These are phyloP conservation scores for Popillia japonica DNA, from an alignment of 1,140 invertebrate species.

Conservation along the genomic window DNA sequence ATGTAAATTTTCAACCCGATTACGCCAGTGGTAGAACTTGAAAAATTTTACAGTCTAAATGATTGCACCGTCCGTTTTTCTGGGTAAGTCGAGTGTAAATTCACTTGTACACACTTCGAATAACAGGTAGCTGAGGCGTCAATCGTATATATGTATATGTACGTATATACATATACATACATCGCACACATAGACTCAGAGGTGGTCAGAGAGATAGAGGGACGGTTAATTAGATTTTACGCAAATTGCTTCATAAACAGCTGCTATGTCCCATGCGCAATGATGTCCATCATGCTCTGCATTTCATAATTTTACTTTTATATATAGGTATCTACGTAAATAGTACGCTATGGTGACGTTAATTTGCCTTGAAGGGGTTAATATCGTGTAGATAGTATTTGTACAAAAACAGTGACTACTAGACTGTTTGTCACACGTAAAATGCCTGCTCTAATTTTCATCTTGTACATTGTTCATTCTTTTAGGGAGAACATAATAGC, in stretches of 20 bases:
- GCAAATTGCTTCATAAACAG: slow-evolving; percentile 11
- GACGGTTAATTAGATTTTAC: slow-evolving; percentile 1
- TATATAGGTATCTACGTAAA: no score
- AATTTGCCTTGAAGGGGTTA: no score
- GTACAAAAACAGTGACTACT: no score
- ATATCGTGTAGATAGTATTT: no score
- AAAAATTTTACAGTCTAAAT: slow-evolving; percentile 12
- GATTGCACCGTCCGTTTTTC: neutral
- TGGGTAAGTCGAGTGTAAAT: neutral
- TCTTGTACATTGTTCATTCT: no score
- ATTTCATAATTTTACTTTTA: no score
- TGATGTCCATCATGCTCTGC: neutral
- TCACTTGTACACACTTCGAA: slow-evolving; percentile 18
- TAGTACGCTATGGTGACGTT: no score
- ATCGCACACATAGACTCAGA: neutral
- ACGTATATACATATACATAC: no score
- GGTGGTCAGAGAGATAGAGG: neutral
- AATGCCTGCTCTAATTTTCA: no score
- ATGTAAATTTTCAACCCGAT: slow-evolving; percentile 10
- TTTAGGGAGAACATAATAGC: no score
- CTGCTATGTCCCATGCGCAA: neutral
- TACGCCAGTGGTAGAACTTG: neutral
- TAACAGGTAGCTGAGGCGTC: neutral
- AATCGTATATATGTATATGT: neutral
- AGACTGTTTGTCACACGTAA: no score